Conservation (phyloP, 2,797 vertebrate genomes). For the Platalea minor region DNA sequence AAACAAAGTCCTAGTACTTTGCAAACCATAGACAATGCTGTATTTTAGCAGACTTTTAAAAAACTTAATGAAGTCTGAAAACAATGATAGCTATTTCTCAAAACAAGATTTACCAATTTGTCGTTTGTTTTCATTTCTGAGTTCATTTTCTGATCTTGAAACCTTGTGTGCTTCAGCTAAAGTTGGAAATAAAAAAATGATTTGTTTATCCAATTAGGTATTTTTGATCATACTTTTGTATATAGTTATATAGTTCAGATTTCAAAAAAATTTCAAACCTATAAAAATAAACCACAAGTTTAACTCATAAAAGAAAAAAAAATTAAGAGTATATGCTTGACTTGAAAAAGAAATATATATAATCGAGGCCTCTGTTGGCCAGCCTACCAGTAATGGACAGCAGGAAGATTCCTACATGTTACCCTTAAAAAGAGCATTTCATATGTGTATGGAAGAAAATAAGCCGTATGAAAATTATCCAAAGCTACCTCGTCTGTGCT, state of each 20-base stretch:
- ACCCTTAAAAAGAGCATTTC: neutral
- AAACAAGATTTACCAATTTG: conserved; percentile 80
- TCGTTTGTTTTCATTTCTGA: conserved; percentile 86
- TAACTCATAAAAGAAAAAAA: neutral
- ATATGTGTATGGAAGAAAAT: neutral
- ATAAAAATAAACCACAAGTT: neutral
- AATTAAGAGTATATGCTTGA: neutral
- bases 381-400: neutral
- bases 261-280: neutral
- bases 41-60: neutral
- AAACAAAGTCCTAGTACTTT: neutral
- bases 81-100: conserved; percentile 24
- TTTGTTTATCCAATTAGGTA: conserved; percentile 52
- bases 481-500: conserved; percentile 87
- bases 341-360: neutral
- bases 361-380: neutral
- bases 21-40: neutral
- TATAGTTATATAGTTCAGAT: neutral
- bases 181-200: conserved; percentile 61
- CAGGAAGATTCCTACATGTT: neutral
- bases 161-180: conserved; percentile 84
- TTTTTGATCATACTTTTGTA: neutral
- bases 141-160: conserved; percentile 82
- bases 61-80: neutral
- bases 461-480: neutral